Evolutionary conservation across 2,113 vertebrate genomes (phyloP), one percentile per base, ranked within the genome.

Genomic region (Scomber colias): DNA sequence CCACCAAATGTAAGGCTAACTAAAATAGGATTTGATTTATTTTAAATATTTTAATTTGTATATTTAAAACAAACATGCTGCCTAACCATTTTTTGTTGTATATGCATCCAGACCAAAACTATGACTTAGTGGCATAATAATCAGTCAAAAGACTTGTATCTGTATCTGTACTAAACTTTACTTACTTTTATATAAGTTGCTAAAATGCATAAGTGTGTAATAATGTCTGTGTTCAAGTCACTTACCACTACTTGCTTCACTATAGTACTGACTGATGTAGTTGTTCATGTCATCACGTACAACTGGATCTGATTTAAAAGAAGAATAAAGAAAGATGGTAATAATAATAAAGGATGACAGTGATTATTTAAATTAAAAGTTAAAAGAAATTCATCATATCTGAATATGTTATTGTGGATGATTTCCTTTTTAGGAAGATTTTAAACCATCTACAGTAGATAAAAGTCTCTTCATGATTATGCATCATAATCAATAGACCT

Each of bases 231-330:
- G 46, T 69, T 19, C 7, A 35, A 13, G 61, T 70, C 46, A 83
- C 97, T 97, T 91, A 98, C 97, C 97, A 44, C 93, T 97, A 93
- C 95, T 97, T 35, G 95, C 95, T 81, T 96, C 97, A 0, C 92
- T 96, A 94, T 97, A 97, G 90, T 97, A 97, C 31, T 96, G 96
- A n/a, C 96, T 97, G 93, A 97, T 96, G 82, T 97, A 98, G 90
- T 97, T 97, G 83, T 98, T 98, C 97, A 97, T 98, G 86, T 97
- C 97, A 3, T 98, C 97, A 62, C 92, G 93, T 19, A 89, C 92
- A 0, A 90, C 83, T 6, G 92, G 79, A 79, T 97, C 97, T 97
- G 83, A 3, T 81, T 88, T 27, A 0, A 53, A 90, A 68, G 8
- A 80, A 2, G 9, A 56, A 19, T 40, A 90, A 49, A 67, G 3